These are phyloP conservation scores for Premnoplex brunnescens DNA, from an alignment of 2,797 vertebrate species.

Conservation along the genomic window DNA sequence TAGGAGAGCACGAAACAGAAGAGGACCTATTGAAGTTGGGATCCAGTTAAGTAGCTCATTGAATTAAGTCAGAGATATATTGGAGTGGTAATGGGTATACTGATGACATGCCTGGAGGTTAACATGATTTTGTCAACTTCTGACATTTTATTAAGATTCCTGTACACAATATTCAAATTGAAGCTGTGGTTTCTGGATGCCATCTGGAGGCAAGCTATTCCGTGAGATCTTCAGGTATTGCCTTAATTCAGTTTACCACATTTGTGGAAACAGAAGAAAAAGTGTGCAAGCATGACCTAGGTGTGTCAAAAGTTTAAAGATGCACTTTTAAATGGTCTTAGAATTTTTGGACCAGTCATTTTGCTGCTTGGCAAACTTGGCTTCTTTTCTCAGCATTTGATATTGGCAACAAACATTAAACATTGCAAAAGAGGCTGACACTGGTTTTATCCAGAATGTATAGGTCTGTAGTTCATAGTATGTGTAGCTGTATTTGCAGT, in stretches of 20 bases:
- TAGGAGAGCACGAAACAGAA: not conserved
- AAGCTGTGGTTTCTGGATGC: not conserved
- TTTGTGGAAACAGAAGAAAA: not conserved
- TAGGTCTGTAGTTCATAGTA: not conserved
- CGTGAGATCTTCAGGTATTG: not conserved
- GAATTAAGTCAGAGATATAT: not conserved
- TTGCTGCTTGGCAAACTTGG: not conserved
- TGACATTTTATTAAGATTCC: not conserved
- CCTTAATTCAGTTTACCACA: not conserved
- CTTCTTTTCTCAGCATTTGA: not conserved
- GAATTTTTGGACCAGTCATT: not conserved
- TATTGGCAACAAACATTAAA: not conserved
- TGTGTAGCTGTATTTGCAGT: not conserved
- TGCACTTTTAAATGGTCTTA: not conserved
- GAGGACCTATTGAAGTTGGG: not conserved
- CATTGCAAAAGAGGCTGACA: not conserved
- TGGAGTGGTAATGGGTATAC: not conserved
- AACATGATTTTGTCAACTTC: not conserved
- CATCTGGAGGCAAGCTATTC: not conserved
- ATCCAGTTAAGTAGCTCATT: not conserved
- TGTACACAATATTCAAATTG: not conserved
- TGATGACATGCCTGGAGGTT: not conserved
- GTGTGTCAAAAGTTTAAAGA: not conserved
- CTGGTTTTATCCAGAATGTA: not conserved
- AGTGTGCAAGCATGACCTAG: not conserved